Percentiles rank a stretch among this genome's conserved stretches.
phyloP scores from a whole-genome alignment of 2,888 invertebrate genomes.

The Kryphioiulus occultus region DNA sequence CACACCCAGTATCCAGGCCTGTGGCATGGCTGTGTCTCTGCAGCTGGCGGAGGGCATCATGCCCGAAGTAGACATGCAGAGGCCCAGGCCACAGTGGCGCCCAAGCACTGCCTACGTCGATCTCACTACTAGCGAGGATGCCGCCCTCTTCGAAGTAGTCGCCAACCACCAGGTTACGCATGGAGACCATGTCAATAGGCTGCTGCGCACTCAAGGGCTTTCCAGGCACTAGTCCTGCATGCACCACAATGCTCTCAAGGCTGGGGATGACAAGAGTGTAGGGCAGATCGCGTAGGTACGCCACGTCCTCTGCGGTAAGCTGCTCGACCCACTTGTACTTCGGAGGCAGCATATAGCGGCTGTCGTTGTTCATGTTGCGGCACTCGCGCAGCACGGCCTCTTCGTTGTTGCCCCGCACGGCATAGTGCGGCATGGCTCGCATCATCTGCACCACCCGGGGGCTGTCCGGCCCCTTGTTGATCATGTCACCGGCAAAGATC shows the following conservation, averaged over 20 bases:
- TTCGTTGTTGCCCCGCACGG: slow-evolving; percentile 62
- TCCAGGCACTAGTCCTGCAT: slow-evolving; percentile 61
- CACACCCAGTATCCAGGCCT: slow-evolving; percentile 63
- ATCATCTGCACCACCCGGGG: slow-evolving; percentile 58
- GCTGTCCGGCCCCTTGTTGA: slow-evolving; percentile 62
- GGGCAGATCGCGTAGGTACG: slow-evolving; percentile 60
- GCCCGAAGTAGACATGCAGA: slow-evolving; percentile 63
- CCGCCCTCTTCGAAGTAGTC: slow-evolving; percentile 55
- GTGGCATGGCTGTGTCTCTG: slow-evolving; percentile 60
- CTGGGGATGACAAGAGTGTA: slow-evolving; percentile 61
- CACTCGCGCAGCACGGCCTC: slow-evolving; percentile 59
- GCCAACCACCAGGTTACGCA: slow-evolving; percentile 60
- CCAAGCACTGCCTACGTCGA: slow-evolving; percentile 60
- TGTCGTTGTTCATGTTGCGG: slow-evolving; percentile 49
- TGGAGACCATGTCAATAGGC: slow-evolving; percentile 59
- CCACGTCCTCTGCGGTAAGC: slow-evolving; percentile 58
- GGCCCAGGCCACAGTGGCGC: slow-evolving; percentile 61
- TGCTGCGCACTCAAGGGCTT: slow-evolving; percentile 57
- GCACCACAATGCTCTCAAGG: slow-evolving; percentile 60
- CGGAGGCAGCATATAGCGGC: slow-evolving; percentile 18
- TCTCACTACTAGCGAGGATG: slow-evolving; percentile 55
- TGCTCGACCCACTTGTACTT: slow-evolving; percentile 59
- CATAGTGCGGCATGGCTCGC: slow-evolving; percentile 47
- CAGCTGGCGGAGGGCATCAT: slow-evolving; percentile 60
- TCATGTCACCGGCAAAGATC: slow-evolving; percentile 60